phyloP scores from a whole-genome alignment of 2,888 invertebrate species.

The Habrosyne pyritoides region DNA sequence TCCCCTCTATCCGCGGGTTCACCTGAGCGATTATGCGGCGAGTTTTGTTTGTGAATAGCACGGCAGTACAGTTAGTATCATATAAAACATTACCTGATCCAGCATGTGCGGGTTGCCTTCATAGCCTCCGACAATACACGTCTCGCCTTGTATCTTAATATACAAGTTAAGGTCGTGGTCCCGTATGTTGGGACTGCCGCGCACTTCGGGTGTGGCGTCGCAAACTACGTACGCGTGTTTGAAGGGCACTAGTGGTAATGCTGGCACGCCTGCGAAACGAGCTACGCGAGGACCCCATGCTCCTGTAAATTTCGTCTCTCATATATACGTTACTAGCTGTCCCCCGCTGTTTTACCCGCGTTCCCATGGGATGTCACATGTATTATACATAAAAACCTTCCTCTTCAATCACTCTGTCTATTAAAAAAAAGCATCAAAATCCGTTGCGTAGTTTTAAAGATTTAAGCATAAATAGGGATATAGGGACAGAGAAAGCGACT shows the following conservation, averaged over 20 bases:
- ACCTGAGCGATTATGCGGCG: too few species aligned
- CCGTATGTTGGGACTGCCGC: conserved; percentile 91
- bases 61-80: not conserved
- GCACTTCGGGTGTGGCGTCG: conserved; percentile 89
- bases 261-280: conserved; percentile 85
- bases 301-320: conserved; percentile 63
- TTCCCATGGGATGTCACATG: too few species aligned
- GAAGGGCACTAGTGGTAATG: conserved; percentile 91
- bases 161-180: conserved; percentile 94
- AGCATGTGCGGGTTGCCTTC: conserved; percentile 93
- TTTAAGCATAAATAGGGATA: too few species aligned
- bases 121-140: conserved; percentile 93
- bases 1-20: too few species aligned
- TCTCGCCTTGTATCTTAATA: conserved; percentile 92
- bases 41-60: too few species aligned
- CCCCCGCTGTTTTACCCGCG: too few species aligned
- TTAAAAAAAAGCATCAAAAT: too few species aligned
- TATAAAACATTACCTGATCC: conserved; percentile 82
- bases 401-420: too few species aligned
- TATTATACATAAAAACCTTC: too few species aligned
- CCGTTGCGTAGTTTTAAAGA: too few species aligned
- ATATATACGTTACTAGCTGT: too few species aligned
- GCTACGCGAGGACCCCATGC: conserved; percentile 92
- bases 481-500: too few species aligned
- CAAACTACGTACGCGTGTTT: conserved; percentile 95